A percentile compares a stretch with the other conserved stretches of the same genome.
Evolutionary conservation across 2,888 invertebrate species (phyloP).

Genomic region (Caenorhabditis panamensis): DNA sequence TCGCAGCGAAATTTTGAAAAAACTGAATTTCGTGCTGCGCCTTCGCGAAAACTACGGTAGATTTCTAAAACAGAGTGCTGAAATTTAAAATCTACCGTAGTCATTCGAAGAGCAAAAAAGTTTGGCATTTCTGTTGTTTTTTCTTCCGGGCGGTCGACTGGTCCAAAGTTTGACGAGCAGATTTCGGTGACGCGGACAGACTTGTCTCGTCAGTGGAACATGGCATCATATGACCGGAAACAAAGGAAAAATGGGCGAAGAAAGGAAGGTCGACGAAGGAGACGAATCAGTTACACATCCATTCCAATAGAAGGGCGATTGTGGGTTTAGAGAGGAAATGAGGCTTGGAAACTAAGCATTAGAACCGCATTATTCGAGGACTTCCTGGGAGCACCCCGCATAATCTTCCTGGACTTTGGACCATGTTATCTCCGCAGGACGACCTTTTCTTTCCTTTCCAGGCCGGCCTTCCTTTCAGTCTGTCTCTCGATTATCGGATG

Average conservation of each 20-base stretch:
- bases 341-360: too few species aligned
- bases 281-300: conserved; percentile 25
- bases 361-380: background rate
- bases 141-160: conserved; percentile 17
- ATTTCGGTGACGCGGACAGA: conserved; percentile 48
- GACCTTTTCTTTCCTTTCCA: conserved; percentile 17
- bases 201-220: conserved; percentile 33
- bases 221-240: conserved; percentile 46
- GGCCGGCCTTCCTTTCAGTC: conserved; percentile 37
- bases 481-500: conserved; percentile 25
- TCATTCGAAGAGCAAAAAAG: too few species aligned
- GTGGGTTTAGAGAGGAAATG: background rate
- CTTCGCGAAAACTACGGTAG: too few species aligned
- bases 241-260: conserved; percentile 35
- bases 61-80: too few species aligned
- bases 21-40: too few species aligned
- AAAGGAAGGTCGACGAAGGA: conserved; percentile 23
- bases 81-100: too few species aligned
- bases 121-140: conserved; percentile 5
- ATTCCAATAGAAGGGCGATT: background rate
- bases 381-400: too few species aligned
- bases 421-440: conserved; percentile 26
- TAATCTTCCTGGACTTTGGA: conserved; percentile 34
- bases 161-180: conserved; percentile 55
- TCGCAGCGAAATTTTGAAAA: too few species aligned